Base-by-base conservation (phyloP, 1,140 invertebrate genomes). In the Oscheius sp. region DNA sequence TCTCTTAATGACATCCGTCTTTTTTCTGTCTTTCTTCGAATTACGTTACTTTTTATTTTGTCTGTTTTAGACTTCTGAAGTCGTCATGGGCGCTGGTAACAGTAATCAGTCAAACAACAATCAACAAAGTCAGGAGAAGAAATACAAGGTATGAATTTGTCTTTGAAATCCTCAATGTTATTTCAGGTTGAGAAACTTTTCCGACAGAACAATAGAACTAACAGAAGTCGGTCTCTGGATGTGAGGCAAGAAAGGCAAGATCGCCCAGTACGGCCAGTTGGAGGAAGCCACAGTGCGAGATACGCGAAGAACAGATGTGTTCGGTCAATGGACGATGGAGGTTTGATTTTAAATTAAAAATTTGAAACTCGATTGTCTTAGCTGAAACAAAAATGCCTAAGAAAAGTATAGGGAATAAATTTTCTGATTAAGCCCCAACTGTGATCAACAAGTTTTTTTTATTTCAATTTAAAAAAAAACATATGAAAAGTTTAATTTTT, bases 171-270 rank as follows among this genome's bases (percentile, higher is more conserved):
- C 23, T 20, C 26, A 15, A 3, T n/a, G 13, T 18, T n/a, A 3
- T 3, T 67, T 34, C 4, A 70, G 69, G 69, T 71, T 42, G 69
- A 71, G 23, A 71, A 71, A 55, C 34, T 71, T 2, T 71, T 71
- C 26, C 59, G 69, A 10, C 59, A 63, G 10, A 71, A 71, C 26
- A 71, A 71, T 64, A 34, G 69, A 18, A 64, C 69, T 1, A 71
- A 71, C 58, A 35, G 69, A 38, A 71, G 69, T 34, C 58, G 69
- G 2, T 61, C 52, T 71, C 59, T 71, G 38, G 69, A 71, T 38
- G 36, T 42, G 18, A 29, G 61, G 36, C 63, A 71, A 15, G 32
- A 58, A n/a, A 71, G 38, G 7, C 59, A 52, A 20, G 45, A 62
- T 15, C 38, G 58, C 15, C 62, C 69, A 28, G 36, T 36, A 31